Conservation (phyloP, 1,140 invertebrate genomes). For the Drosophila ercepeae region DNA sequence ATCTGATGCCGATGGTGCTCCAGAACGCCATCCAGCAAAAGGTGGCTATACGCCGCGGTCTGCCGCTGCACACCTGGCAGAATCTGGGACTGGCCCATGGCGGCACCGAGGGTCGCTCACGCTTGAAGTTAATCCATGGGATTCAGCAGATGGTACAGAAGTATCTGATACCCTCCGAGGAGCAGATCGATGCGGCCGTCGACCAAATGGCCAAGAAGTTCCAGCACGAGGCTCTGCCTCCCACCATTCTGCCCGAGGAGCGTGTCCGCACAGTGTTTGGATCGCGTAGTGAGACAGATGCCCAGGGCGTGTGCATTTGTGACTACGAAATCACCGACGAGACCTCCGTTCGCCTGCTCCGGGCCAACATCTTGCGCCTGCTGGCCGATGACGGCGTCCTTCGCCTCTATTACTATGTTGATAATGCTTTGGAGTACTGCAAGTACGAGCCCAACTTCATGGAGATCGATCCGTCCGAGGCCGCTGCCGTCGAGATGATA, state of each 20-base stretch:
- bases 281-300: conserved; percentile 88
- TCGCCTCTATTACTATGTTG: conserved; percentile 91
- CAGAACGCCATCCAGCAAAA: conserved; percentile 89
- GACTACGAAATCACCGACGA: conserved; percentile 88
- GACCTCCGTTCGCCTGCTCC: conserved; percentile 88
- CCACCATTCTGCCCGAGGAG: conserved; percentile 88
- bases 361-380: conserved; percentile 89
- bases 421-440: conserved; percentile 94
- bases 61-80: conserved; percentile 91
- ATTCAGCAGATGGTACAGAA: conserved; percentile 84
- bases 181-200: conserved; percentile 92
- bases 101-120: conserved; percentile 84
- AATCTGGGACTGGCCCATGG: conserved; percentile 89
- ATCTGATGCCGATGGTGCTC: conserved; percentile 91
- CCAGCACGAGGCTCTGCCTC: conserved; percentile 95
- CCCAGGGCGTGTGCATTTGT: conserved; percentile 87
- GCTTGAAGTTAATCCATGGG: conserved; percentile 85
- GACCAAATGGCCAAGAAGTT: conserved; percentile 93
- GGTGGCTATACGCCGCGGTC: conserved; percentile 89
- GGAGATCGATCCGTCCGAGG: conserved; percentile 88
- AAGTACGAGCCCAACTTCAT: conserved; percentile 91
- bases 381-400: conserved; percentile 87
- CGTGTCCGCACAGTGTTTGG: conserved; percentile 87
- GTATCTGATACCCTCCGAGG: conserved; percentile 77
- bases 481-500: conserved; percentile 89